These are phyloP conservation scores for Calliphora vomitoria DNA, from an alignment of 2,888 invertebrate genomes.

Conservation along the genomic window DNA sequence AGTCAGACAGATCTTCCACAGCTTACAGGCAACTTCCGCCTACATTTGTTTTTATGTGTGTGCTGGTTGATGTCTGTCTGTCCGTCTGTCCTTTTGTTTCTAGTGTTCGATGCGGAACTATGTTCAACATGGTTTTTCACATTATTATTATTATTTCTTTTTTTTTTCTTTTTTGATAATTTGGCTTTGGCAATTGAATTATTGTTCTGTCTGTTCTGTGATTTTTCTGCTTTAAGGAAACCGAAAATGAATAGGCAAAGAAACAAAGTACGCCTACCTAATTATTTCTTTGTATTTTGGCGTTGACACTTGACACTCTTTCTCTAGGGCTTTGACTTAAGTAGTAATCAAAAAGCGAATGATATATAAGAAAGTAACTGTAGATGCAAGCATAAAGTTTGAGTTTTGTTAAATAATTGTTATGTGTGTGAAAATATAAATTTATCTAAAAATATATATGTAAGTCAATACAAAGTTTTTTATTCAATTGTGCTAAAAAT, in stretches of 20 bases:
- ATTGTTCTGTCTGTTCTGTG: conserved; percentile 11
- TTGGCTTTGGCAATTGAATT: conserved; percentile 51
- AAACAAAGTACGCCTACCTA: conserved; percentile 13
- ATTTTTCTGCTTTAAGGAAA: conserved; percentile 46
- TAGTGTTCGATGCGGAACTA: conserved; percentile 34
- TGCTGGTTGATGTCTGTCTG: conserved; percentile 19
- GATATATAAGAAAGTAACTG: no score
- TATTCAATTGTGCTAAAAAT: no score
- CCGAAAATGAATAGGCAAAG: conserved; percentile 18
- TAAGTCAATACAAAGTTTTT: no score
- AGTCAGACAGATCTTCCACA: conserved; percentile 46
- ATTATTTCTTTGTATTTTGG: conserved; percentile 46
- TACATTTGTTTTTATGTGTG: conserved; percentile 55
- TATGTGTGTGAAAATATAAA: no score
- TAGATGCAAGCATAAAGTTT: no score
- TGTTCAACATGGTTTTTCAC: not conserved
- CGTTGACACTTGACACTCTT: conserved; percentile 70
- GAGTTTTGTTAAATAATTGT: no score
- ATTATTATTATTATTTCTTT: not conserved
- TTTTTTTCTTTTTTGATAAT: conserved; percentile 39
- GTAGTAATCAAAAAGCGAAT: conserved; percentile 26
- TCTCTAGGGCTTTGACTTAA: conserved; percentile 43
- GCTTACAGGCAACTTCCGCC: conserved; percentile 69
- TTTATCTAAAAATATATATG: no score
- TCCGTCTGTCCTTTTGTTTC: conserved; percentile 16